Base-by-base conservation (phyloP, 2,888 invertebrate genomes). In the Tetragnatha montana region DNA sequence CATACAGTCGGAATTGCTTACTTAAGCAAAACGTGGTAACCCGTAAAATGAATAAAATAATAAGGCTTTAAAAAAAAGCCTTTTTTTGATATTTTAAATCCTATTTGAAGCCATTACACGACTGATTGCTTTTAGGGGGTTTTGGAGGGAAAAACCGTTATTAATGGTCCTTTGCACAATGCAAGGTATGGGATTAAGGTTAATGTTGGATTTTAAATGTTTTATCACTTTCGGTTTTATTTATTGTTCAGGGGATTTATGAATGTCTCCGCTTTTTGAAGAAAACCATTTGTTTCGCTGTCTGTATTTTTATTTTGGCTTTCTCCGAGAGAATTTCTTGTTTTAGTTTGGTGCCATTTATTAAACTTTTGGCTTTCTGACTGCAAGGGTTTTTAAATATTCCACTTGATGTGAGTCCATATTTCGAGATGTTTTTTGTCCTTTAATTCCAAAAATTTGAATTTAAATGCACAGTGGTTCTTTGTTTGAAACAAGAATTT, bases 141-240 rank as follows among this genome's bases (percentile, higher is more conserved):
- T 35, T 35, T 35, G 1, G 17, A 8, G 6, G 17, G 60, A 78
- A 78, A n/a, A 78, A 78, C 21, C 21, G 8, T 60, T 60, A 60
- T 78, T 78, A 78, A 78, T 78, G 60, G 60, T 78, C 22, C 60
- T 60, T 17, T 60, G 60, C 60, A 8, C 60, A 60, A 3, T 60
- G 60, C 60, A 60, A 6, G 60, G 60, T 60, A 60, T 35, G 60
- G 60, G 60, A 60, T 60, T 60, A 60, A 10, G 14, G 60, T 10
- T 60, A 60, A 60, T 60, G 60, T 60, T 17, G 60, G 60, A 60
- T 60, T 60, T 60, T 60, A 60, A 60, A 60, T 17, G 60, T 60
- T 60, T 60, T 60, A 60, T 60, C 73, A 73, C 14, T 73, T 73
- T 19, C 19, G 14, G 35, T 73, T 19, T 73, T 73, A 73, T 73